Evolutionary conservation across 2,797 vertebrate genomes (phyloP), one percentile per base, ranked within the genome.

Genomic region (Manis javanica): DNA sequence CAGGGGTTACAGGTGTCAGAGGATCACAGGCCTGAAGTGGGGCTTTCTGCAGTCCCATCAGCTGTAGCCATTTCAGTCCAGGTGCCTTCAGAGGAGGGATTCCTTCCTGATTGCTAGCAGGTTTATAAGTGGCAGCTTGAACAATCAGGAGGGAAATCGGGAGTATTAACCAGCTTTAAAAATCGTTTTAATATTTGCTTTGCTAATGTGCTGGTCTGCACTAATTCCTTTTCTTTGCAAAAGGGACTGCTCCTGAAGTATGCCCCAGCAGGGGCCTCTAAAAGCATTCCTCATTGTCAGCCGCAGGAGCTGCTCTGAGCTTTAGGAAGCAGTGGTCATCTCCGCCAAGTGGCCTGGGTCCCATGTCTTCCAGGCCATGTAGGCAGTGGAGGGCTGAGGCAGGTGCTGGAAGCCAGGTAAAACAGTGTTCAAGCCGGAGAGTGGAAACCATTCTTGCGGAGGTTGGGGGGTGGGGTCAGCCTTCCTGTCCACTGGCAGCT

Each of bases 101-200:
- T 37, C 77, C 66, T 39, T 77, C 53, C 82, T 85, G 84, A 37
- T 31, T 23, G n/a, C 51, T 19, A 26, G 63, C 81, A 31, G 46
- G 55, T 53, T 69, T 93, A 23, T 11, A 21, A 74, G 88, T 87
- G 53, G 5, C 31, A 16, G 77, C 64, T 72, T 64, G 86, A 88
- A n/a, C 55, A 84, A 14, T 42, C 19, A 3, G 88, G 91, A 87
- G 77, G 85, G 69, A 61, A 49, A 31, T 26, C 42, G 29, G 53
- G 87, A 86, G 69, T 55, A 29, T 42, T 86, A 72, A 72, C 69
- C 64, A 87, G 74, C 88, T 94, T 88, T 55, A 84, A 75, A 83
- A 68, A 15, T 19, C 23, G 24, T 12, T 37, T 93, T 82, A 53
- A 39, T 55, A 66, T 21, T 86, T 86, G 88, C 95, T 97, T 95